A percentile compares a stretch with the other conserved stretches of the same genome.
These are phyloP conservation scores for Cheilosia scutellata DNA, from an alignment of 2,888 invertebrate genomes.

Conservation along the genomic window DNA sequence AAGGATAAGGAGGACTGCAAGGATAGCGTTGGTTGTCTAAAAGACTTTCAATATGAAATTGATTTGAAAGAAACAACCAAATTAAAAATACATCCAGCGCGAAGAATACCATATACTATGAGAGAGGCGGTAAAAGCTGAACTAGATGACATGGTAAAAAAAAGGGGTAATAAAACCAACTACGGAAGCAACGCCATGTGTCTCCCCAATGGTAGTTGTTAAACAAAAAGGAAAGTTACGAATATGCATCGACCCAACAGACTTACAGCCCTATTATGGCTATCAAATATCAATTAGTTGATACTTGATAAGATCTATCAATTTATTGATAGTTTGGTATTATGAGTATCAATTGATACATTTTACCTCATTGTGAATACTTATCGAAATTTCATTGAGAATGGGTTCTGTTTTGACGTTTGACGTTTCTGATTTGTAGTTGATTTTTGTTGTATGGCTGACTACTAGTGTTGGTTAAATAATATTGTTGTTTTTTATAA, in stretches of 20 bases:
- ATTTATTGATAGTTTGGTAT: too few species aligned
- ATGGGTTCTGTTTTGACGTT: too few species aligned
- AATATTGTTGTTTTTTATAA: too few species aligned
- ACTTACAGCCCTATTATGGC: too few species aligned
- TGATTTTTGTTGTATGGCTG: too few species aligned
- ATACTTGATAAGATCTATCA: too few species aligned
- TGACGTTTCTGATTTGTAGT: too few species aligned
- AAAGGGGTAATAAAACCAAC: slow-evolving; percentile 49
- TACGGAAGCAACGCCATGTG: slow-evolving; percentile 61
- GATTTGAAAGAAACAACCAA: slow-evolving; percentile 23
- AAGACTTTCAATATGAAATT: slow-evolving; percentile 50
- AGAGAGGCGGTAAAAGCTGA: slow-evolving; percentile 58
- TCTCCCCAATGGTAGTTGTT: background rate
- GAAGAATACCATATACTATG: slow-evolving; percentile 32
- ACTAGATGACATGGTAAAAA: slow-evolving; percentile 60
- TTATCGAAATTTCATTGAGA: too few species aligned
- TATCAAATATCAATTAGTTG: too few species aligned
- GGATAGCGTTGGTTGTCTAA: slow-evolving; percentile 4
- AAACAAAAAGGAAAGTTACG: slow-evolving; percentile 21
- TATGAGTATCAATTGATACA: too few species aligned
- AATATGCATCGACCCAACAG: slow-evolving; percentile 27
- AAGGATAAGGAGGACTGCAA: background rate
- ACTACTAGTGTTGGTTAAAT: too few species aligned
- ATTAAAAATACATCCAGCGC: slow-evolving; percentile 35
- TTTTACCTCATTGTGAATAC: too few species aligned